phyloP scores from a whole-genome alignment of 2,888 invertebrate genomes.

The Synergus gifuensis region DNA sequence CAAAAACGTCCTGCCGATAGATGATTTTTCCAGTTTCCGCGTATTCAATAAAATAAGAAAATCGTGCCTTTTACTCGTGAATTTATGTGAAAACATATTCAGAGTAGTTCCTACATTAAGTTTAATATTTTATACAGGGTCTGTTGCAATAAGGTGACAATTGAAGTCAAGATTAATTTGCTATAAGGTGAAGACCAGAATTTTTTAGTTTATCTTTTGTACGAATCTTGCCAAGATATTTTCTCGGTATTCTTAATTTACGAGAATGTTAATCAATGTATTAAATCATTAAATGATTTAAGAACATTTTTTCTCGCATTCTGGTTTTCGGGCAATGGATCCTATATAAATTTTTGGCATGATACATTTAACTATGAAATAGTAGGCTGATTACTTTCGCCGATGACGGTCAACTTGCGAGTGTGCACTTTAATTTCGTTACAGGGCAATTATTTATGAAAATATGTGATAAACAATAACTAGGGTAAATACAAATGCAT shows the following conservation, averaged over 20 bases:
- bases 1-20: not conserved
- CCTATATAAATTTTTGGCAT: not conserved
- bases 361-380: not conserved
- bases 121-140: not conserved
- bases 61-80: conserved; percentile 46
- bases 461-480: not conserved
- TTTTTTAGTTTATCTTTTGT: not conserved
- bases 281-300: not conserved
- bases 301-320: not conserved
- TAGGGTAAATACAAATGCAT: not conserved
- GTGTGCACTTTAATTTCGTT: not conserved
- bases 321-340: not conserved
- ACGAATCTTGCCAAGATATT: not conserved
- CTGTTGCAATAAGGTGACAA: not conserved
- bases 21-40: not conserved
- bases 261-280: not conserved
- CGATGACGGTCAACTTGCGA: not conserved
- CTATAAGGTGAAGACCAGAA: not conserved
- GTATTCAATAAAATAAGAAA: conserved; percentile 11
- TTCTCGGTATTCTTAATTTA: not conserved
- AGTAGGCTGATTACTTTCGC: not conserved
- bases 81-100: conserved; percentile 53
- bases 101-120: not conserved
- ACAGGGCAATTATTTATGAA: not conserved
- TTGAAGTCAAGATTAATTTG: not conserved